A percentile compares a stretch with the other conserved stretches of the same genome.
phyloP scores from a whole-genome alignment of 2,113 vertebrate species.

The Zingel zingel region DNA sequence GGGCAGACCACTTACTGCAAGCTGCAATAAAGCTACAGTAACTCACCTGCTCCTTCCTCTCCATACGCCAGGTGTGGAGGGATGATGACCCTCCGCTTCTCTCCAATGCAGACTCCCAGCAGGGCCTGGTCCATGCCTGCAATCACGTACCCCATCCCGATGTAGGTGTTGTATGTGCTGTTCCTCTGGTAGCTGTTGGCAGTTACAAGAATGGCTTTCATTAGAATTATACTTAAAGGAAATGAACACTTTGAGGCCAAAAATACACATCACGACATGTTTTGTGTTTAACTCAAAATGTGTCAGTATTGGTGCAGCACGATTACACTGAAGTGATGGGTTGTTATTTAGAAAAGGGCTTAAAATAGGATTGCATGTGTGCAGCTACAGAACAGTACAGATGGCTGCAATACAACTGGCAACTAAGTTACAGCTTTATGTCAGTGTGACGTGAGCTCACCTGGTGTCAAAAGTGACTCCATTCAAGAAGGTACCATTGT shows the following conservation, averaged over 20 bases:
- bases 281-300: background rate
- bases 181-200: constrained; percentile 91
- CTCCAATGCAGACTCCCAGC: constrained; percentile 90
- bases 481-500: constrained; percentile 93
- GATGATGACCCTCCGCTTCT: constrained; percentile 87
- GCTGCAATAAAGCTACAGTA: background rate
- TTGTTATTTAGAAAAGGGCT: background rate
- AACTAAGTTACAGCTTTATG: background rate
- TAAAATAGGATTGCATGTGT: background rate
- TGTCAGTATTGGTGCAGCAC: background rate
- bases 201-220: background rate
- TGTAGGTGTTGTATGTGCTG: constrained; percentile 95
- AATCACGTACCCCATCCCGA: constrained; percentile 96
- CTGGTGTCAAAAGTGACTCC: constrained; percentile 94
- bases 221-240: background rate
- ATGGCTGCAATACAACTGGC: background rate
- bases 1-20: background rate
- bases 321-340: background rate
- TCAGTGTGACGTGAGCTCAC: constrained; percentile 72
- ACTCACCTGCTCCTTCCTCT: constrained; percentile 90
- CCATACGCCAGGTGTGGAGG: constrained; percentile 95
- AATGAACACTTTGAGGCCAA: background rate
- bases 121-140: constrained; percentile 95
- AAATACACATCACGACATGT: background rate
- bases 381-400: background rate